A percentile compares a stretch with the other conserved stretches of the same genome.
Conservation (phyloP, 92 coral and sea anemone species). For the Phenganax marumi region DNA sequence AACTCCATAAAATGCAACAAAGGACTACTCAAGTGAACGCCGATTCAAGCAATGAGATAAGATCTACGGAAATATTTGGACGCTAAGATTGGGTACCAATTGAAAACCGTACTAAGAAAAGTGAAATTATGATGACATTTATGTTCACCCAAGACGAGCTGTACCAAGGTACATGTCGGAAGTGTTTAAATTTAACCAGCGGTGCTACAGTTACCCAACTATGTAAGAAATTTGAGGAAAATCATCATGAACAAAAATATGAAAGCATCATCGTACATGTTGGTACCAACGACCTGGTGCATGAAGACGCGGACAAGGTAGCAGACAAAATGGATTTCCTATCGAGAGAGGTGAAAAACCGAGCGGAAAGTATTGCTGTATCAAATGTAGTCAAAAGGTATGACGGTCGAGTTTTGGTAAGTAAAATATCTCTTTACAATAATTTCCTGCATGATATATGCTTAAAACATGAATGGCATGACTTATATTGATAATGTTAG, state of each 20-base stretch:
- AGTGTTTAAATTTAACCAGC: too few relatives aligned
- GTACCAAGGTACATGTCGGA: too few relatives aligned
- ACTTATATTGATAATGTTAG: slow-evolving; percentile 3
- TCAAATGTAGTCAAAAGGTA: slow-evolving; percentile 6
- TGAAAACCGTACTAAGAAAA: too few relatives aligned
- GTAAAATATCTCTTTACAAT: not conserved
- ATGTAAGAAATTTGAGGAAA: not conserved
- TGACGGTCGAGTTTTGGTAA: not conserved
- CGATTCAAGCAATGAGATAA: too few relatives aligned
- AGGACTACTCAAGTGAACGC: too few relatives aligned
- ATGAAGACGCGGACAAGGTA: not conserved
- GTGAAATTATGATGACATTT: too few relatives aligned
- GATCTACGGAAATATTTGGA: too few relatives aligned
- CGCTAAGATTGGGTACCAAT: too few relatives aligned
- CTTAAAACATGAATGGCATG: not conserved
- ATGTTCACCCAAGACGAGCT: too few relatives aligned
- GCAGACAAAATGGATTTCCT: slow-evolving; percentile 16
- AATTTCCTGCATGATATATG: not conserved
- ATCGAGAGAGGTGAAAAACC: not conserved
- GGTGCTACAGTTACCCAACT: slow-evolving; percentile 3
- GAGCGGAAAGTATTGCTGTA: slow-evolving; percentile 1
- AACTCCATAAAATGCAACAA: too few relatives aligned
- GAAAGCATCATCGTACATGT: not conserved
- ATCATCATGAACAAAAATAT: not conserved
- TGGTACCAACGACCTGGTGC: slow-evolving; percentile 14